Conservation (phyloP, 2,797 vertebrate species). For the Arrhamphus sclerolepis region DNA sequence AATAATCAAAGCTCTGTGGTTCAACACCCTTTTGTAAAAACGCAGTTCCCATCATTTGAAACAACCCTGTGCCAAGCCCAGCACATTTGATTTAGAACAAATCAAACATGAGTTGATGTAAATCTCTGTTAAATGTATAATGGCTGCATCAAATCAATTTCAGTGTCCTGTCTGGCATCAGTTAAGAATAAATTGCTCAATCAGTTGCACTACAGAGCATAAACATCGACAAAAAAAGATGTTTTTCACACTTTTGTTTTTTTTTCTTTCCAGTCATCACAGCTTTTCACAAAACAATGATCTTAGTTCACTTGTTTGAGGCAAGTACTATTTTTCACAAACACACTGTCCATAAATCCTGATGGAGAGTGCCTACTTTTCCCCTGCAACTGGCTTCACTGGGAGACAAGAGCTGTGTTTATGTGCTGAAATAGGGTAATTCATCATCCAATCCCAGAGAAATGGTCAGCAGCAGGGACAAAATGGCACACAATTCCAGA, state of each 20-base stretch:
- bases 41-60: conserved; percentile 1
- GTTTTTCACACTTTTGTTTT: conserved; percentile 9
- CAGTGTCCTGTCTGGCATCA: conserved; percentile 43
- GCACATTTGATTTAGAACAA: conserved; percentile 31
- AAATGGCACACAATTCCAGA: conserved; percentile 61
- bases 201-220: conserved; percentile 47
- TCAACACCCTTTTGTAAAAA: conserved; percentile 15
- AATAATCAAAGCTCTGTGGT: too few relatives aligned
- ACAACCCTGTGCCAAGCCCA: conserved; percentile 14
- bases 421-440: conserved; percentile 73
- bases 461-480: conserved; percentile 59
- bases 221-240: conserved; percentile 44
- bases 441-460: conserved; percentile 67
- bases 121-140: conserved; percentile 51
- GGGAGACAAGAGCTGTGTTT: conserved; percentile 67
- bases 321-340: conserved; percentile 42
- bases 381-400: conserved; percentile 52
- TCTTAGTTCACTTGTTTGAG: conserved; percentile 50
- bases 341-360: conserved; percentile 58
- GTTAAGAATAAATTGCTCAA: conserved; percentile 56
- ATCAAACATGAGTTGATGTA: conserved; percentile 1
- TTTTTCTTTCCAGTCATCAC: conserved; percentile 4
- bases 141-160: conserved; percentile 56
- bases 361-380: conserved; percentile 32
- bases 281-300: conserved; percentile 46